A percentile compares a stretch with the other conserved stretches of the same genome.
Conservation (phyloP, 2,113 vertebrate species). For the Puntigrus tetrazona region DNA sequence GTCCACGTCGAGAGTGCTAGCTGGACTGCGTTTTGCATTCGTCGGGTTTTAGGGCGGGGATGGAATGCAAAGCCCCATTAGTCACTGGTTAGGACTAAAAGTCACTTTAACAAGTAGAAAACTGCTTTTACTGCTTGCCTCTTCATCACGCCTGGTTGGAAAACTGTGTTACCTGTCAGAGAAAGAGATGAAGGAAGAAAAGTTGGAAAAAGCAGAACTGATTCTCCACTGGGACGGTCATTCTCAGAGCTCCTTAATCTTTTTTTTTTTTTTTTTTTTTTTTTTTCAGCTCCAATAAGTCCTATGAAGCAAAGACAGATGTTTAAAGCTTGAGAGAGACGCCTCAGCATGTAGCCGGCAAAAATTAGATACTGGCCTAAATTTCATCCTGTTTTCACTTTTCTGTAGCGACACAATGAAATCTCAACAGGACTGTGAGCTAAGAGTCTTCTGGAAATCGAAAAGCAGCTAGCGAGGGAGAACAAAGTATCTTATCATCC, state of each 20-base stretch:
- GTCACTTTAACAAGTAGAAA: not conserved
- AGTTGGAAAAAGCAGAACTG: constrained; percentile 8
- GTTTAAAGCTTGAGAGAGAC: constrained; percentile 27
- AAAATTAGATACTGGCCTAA: constrained; percentile 34
- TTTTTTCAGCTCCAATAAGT: constrained; percentile 23
- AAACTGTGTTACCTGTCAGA: constrained; percentile 12
- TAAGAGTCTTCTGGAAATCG: not conserved
- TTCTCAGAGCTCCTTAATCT: not conserved
- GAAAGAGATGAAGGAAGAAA: not conserved
- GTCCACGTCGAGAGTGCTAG: not conserved
- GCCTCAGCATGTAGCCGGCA: constrained; percentile 5
- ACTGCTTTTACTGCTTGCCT: not conserved
- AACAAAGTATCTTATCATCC: not conserved
- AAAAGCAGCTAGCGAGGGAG: not conserved
- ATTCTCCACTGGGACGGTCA: constrained; percentile 16
- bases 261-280: too few species aligned
- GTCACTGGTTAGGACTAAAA: not conserved
- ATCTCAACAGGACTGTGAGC: not conserved
- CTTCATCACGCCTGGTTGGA: not conserved
- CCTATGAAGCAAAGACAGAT: constrained; percentile 34
- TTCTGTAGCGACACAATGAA: not conserved
- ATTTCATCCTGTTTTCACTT: constrained; percentile 5
- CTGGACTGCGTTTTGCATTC: not conserved
- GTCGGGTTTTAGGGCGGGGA: not conserved
- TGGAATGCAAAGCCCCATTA: not conserved